Evolutionary conservation across 2,113 vertebrate species (phyloP), one percentile per base, ranked within the genome.

Genomic region (Ranitomeya variabilis): DNA sequence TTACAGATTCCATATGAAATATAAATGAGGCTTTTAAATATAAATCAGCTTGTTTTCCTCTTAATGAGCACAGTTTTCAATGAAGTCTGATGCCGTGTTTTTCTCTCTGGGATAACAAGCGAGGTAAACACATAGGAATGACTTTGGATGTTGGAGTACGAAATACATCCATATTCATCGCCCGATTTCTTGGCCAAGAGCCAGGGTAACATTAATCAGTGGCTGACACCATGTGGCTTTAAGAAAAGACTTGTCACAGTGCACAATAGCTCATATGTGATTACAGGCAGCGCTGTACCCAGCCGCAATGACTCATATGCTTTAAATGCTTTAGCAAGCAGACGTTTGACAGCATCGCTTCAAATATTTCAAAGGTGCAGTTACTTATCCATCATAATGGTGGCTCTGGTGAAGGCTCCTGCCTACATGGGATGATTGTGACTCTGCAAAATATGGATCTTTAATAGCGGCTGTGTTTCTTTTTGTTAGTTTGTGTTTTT

Each of bases 171-270:
- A 16, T 59, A 87, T 69, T 57, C 62, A 69, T 80, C 62, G 21
- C 74, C 23, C 45, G 6, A 57, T 59, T 37, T 88, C 80, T 88
- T 82, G 80, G 87, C 66, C 81, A 83, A 9, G 55, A 18, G 79
- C 87, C 87, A 83, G 69, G 31, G 69, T 76, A 76, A 73, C 80
- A 88, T 88, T 88, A 83, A 88, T 88, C 87, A 83, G 69, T 83
- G 69, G 87, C n/a, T 83, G 87, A 88, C 87, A 88, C 80, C 79
- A 88, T 88, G 86, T 81, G 79, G 86, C 86, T 88, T 82, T 82
- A 82, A 88, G 87, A 88, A 83, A 88, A 83, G 87, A 88, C 67
- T 76, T 88, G 79, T 88, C 80, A 82, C 57, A 52, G 54, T 64
- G 55, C 87, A 88, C 87, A 88, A 83, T 64, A 55, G 80, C 78